Conservation (phyloP, 2,113 vertebrate genomes). For the Uropsilus gracilis region DNA sequence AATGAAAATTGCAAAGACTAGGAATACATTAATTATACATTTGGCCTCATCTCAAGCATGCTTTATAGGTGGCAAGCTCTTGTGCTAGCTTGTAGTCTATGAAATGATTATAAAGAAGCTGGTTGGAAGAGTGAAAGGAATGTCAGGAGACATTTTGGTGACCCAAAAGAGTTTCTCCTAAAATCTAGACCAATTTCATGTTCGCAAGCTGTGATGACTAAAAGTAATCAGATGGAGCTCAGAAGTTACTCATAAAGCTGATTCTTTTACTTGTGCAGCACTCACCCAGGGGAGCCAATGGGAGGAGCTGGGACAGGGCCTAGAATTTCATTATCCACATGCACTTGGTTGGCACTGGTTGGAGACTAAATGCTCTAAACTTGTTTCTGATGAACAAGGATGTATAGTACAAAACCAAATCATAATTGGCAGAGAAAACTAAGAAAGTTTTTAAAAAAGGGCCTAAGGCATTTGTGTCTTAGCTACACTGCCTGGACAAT, state of each 20-base stretch:
- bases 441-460: background rate
- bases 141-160: background rate
- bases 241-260: background rate
- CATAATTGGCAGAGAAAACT: background rate
- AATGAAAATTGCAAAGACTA: background rate
- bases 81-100: conserved; percentile 18
- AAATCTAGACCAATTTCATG: background rate
- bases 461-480: background rate
- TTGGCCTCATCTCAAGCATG: background rate
- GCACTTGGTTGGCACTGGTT: conserved; percentile 41
- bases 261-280: background rate
- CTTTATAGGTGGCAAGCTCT: conserved; percentile 23
- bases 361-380: conserved; percentile 27
- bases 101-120: background rate
- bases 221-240: background rate
- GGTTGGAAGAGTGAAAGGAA: background rate
- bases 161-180: background rate
- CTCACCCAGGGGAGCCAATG: background rate
- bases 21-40: background rate
- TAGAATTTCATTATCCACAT: background rate
- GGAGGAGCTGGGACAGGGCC: background rate
- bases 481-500: background rate
- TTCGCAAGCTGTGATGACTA: background rate
- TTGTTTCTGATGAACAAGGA: conserved; percentile 24
- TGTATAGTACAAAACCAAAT: conserved; percentile 7